These are phyloP conservation scores for Sesamia inferens DNA, from an alignment of 2,888 invertebrate genomes.

Conservation along the genomic window DNA sequence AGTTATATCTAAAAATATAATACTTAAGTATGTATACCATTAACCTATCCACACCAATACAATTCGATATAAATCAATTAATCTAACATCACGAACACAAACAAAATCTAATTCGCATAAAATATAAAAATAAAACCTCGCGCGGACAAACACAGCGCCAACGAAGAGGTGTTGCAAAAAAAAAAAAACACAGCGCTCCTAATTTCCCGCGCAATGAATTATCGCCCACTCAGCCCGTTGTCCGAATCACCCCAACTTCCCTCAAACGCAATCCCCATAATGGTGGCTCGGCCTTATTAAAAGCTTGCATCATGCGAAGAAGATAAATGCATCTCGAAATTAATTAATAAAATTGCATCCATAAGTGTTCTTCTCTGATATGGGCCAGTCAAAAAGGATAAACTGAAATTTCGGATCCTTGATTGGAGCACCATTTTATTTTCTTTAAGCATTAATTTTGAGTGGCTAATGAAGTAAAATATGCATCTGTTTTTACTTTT, in stretches of 20 bases:
- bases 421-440: constrained; percentile 70
- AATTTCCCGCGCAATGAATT: constrained; percentile 68
- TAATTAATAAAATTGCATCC: constrained; percentile 87
- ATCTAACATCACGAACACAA: constrained; percentile 11
- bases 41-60: background rate
- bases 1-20: background rate
- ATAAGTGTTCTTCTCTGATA: constrained; percentile 72
- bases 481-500: constrained; percentile 63
- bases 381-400: constrained; percentile 68
- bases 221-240: constrained; percentile 66
- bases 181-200: constrained; percentile 56
- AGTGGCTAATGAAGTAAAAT: constrained; percentile 65
- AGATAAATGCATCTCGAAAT: constrained; percentile 87
- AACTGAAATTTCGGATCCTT: constrained; percentile 67
- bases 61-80: constrained; percentile 4
- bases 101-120: constrained; percentile 21
- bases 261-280: constrained; percentile 79
- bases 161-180: constrained; percentile 52
- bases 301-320: constrained; percentile 82
- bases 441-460: constrained; percentile 61
- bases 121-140: constrained; percentile 42
- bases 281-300: constrained; percentile 81
- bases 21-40: too few relatives aligned
- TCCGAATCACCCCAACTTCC: constrained; percentile 73
- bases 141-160: constrained; percentile 32